phyloP scores from a whole-genome alignment of 2,113 vertebrate genomes.

The Brienomyrus longianalis region DNA sequence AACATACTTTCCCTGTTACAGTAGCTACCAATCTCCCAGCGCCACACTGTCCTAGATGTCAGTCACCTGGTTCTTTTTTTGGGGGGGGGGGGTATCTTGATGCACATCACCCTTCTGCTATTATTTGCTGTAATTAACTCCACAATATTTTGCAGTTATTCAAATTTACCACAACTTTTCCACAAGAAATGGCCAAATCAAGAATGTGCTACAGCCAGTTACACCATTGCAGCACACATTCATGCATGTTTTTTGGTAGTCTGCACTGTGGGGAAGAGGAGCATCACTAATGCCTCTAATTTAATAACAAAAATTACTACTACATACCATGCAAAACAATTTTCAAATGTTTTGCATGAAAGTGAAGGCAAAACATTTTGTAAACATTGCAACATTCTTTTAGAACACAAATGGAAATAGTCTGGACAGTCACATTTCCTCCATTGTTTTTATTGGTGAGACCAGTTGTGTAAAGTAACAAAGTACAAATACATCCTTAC shows the following conservation, averaged over 20 bases:
- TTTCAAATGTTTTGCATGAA: not conserved
- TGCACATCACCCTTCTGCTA: not conserved
- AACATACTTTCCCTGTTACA: not conserved
- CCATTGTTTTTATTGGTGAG: not conserved
- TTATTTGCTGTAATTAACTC: not conserved
- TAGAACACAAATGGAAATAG: not conserved
- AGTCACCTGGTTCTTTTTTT: not conserved
- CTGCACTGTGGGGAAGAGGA: not conserved
- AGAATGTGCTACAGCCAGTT: not conserved
- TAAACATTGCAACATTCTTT: not conserved
- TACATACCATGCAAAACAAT: too few species aligned
- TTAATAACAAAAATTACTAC: too few species aligned
- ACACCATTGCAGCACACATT: not conserved
- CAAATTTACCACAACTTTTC: too few species aligned
- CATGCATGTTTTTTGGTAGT: not conserved
- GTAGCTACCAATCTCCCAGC: not conserved
- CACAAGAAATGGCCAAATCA: not conserved
- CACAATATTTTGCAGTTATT: not conserved
- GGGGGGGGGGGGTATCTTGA: not conserved
- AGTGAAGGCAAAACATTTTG: not conserved
- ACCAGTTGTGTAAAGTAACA: too few species aligned
- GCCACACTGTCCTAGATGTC: conserved; percentile 14
- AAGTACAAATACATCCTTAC: too few species aligned
- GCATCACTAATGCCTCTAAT: too few species aligned
- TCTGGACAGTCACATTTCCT: not conserved